phyloP scores from a whole-genome alignment of 2,888 invertebrate species.

The Zeuzera pyrina region DNA sequence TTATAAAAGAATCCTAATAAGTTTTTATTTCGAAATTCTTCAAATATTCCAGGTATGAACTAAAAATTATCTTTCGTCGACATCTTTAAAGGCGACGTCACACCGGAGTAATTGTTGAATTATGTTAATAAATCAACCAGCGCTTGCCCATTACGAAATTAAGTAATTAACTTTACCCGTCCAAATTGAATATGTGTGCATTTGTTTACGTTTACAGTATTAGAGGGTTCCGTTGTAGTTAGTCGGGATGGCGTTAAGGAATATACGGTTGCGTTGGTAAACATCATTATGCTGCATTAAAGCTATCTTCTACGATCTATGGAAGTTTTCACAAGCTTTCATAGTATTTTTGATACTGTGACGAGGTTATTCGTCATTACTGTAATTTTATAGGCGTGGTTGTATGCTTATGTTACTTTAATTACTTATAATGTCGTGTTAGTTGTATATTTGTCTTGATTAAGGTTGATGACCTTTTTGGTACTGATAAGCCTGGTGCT shows the following conservation, averaged over 20 bases:
- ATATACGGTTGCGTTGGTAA: slow-evolving; percentile 40
- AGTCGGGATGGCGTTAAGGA: slow-evolving; percentile 25
- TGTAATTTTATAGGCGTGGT: no score
- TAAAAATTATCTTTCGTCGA: no score
- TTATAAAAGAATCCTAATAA: no score
- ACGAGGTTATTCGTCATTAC: no score
- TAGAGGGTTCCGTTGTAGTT: slow-evolving; percentile 13
- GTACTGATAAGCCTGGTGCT: no score
- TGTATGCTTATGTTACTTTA: no score
- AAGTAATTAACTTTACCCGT: slow-evolving; percentile 53
- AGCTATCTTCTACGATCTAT: slow-evolving; percentile 4
- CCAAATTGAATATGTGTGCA: slow-evolving; percentile 28
- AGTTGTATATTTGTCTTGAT: no score
- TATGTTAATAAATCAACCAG: slow-evolving; percentile 53
- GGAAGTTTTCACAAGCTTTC: neutral
- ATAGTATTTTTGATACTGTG: no score
- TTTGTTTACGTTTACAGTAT: slow-evolving; percentile 23
- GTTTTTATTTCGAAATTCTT: no score
- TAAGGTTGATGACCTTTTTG: no score
- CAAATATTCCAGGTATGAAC: no score
- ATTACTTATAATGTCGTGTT: no score
- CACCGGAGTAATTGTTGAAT: slow-evolving; percentile 43
- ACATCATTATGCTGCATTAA: slow-evolving; percentile 32
- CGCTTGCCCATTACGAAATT: slow-evolving; percentile 49
- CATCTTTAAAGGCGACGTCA: slow-evolving; percentile 28